Evolutionary conservation across 2,113 vertebrate genomes (phyloP), one percentile per base, ranked within the genome.

Genomic region (Lethenteron camtschaticum): DNA sequence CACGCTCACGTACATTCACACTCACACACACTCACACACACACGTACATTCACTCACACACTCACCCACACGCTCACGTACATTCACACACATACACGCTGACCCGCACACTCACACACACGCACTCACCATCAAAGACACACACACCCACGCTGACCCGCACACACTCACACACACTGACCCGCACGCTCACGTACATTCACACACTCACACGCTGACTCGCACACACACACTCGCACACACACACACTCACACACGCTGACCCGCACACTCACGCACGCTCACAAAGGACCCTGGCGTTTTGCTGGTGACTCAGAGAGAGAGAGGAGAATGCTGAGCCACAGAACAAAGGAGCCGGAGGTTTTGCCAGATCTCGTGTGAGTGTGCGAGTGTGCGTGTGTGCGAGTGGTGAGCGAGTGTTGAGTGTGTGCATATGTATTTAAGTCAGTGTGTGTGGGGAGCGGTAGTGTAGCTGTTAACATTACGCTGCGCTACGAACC

Each of bases 31-130:
- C 13, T 2, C 59, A 16, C n/a, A 12, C 59, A 2, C 59, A 2
- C 59, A 60, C 59, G n/a, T n/a, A 60, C 59, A 60, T n/a, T 13
- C 59, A 60, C 59, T 13, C 59, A 60, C 59, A 60, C 59, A 60
- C n/a, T 2, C 59, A 60, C 59, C 2, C 59, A 60, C 59, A 60
- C 59, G n/a, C 59, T 13, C 59, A 60, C 59, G n/a, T n/a, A 60
- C 59, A 60, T n/a, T 13, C 59, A 60, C 59, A 60, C 59, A 60
- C 59, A 60, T 2, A 60, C 59, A 60, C 59, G n/a, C 59, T 13
- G 12, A 60, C 59, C 12, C 59, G n/a, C 59, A 60, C 59, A 60
- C n/a, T n/a, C 59, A 12, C 12, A 2, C n/a, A n/a, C 59, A 60
- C 59, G n/a, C 59, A 60, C 59, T 18, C 16, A 18, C 16, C 16